Evolutionary conservation across 2,888 invertebrate genomes (phyloP).

Genomic region (Epinotia demarniana): DNA sequence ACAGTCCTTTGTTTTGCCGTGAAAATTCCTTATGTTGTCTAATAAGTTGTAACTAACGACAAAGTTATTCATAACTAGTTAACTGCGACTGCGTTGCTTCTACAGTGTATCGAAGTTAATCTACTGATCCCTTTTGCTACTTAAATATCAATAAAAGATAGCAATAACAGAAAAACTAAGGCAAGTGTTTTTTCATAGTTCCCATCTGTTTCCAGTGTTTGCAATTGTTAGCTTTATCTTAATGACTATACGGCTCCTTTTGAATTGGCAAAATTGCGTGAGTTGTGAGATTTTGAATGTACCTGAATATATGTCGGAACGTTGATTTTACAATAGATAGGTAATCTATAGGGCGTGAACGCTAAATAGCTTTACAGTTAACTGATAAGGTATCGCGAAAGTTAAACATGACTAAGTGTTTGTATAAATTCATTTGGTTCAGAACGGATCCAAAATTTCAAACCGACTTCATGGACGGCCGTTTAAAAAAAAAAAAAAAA

Average conservation of each 20-base stretch:
- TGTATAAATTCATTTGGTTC: neutral
- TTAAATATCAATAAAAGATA: neutral
- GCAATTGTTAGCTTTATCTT: neutral
- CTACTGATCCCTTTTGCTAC: neutral
- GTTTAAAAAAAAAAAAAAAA: too few species aligned
- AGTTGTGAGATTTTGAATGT: neutral
- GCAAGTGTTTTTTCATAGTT: neutral
- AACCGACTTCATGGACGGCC: too few species aligned
- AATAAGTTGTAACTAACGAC: too few species aligned
- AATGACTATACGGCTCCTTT: neutral
- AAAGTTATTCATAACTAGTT: too few species aligned
- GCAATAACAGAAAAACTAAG: neutral
- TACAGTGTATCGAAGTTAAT: neutral
- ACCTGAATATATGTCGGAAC: neutral
- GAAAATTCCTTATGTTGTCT: too few species aligned
- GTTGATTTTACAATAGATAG: slow-evolving; percentile 47
- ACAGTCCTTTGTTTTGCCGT: too few species aligned
- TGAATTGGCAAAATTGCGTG: neutral
- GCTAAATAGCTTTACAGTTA: slow-evolving; percentile 57
- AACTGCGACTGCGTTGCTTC: too few species aligned
- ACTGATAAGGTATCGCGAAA: slow-evolving; percentile 52
- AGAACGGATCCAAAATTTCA: too few species aligned
- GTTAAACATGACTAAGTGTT: slow-evolving; percentile 48
- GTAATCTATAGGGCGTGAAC: slow-evolving; percentile 58
- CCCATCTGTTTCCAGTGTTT: neutral